phyloP scores from a whole-genome alignment of 2,113 vertebrate genomes.

The Corythaeola cristata region DNA sequence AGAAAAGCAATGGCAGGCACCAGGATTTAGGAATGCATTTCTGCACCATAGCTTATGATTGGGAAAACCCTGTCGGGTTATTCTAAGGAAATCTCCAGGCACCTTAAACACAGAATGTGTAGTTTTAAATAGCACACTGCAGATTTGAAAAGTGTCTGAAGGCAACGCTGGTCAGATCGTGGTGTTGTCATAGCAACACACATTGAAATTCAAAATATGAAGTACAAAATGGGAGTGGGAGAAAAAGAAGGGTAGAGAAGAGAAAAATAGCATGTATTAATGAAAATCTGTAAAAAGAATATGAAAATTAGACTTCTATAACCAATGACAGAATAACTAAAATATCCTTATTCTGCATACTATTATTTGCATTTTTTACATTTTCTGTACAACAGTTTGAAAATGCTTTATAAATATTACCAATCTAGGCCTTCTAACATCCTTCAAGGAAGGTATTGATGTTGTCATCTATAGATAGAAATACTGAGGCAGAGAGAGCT shows the following conservation, averaged over 20 bases:
- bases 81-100: constrained; percentile 15
- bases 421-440: not conserved
- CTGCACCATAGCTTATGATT: not conserved
- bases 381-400: not conserved
- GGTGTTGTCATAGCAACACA: constrained; percentile 63
- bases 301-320: not conserved
- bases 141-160: constrained; percentile 37
- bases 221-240: constrained; percentile 18
- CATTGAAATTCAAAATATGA: constrained; percentile 51
- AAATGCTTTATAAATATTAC: not conserved
- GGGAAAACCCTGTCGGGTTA: not conserved
- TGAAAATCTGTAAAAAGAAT: not conserved
- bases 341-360: not conserved
- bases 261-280: not conserved
- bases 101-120: not conserved
- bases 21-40: not conserved
- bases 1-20: not conserved
- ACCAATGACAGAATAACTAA: not conserved
- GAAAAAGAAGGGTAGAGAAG: not conserved
- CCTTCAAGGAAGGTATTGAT: not conserved
- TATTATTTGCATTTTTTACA: not conserved
- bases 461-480: not conserved
- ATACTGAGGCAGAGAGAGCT: not conserved
- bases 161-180: not conserved
- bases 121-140: constrained; percentile 26